Base-by-base conservation (phyloP, 1,140 invertebrate species). In the Rhagoletis zephyria region DNA sequence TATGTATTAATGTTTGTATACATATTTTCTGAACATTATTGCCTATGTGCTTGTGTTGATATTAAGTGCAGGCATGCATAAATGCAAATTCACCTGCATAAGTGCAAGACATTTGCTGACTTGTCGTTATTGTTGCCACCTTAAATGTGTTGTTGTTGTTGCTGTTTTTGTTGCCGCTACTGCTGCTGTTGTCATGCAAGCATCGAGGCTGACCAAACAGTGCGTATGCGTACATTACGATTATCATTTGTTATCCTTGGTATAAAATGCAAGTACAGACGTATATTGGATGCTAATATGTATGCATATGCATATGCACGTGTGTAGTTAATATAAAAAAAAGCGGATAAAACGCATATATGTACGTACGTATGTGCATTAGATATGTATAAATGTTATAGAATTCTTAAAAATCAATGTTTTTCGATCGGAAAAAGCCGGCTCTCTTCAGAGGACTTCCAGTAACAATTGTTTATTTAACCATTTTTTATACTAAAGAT, bases 91-190 rank as follows among this genome's bases (percentile, higher is more conserved):
- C 74, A 81, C 74, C 48, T 81, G 74, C n/a, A 51, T 56, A 81
- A 81, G 74, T 81, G 74, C 74, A 81, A 42, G 74, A n/a, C 48
- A 81, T 81, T 70, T 81, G 74, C 48, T 81, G 48, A 81, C 45
- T 56, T 56, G 74, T 56, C 51, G 74, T 81, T 51, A 81, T 19
- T n/a, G 74, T 81, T 59, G 74, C 74, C n/a, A 81, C 74, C 74
- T 81, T 67, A 19, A 6, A 30, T 9, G 1, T 81, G 9, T 56
- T n/a, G 74, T 81, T 81, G 48, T 81, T 56, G 4, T 81, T 59
- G 45, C 30, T 74, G 40, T 74, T 67, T 7, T 48, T 74, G 16
- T 64, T 19, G 70, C 48, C 16, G n/a, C n/a, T n/a, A n/a, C n/a
- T n/a, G n/a, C n/a, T n/a, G n/a, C n/a, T n/a, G n/a, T 81, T 19